Conservation (phyloP, 2,888 invertebrate species). For the Oasisia sp. region DNA sequence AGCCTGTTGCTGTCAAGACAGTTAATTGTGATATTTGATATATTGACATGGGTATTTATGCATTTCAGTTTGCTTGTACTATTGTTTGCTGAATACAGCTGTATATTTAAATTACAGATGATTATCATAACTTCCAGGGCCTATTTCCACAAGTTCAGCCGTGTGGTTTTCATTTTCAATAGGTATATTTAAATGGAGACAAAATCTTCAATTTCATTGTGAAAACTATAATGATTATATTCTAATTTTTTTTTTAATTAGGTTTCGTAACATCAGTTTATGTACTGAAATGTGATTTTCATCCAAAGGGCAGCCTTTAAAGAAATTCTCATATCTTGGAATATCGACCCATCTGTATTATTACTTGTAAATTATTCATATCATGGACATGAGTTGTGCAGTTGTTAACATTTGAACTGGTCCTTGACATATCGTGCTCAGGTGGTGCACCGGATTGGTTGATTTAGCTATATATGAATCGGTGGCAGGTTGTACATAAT, state of each 20-base stretch:
- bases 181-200: background rate
- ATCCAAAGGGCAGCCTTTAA: background rate
- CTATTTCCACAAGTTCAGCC: too few species aligned
- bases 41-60: background rate
- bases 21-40: background rate
- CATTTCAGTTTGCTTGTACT: background rate
- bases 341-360: background rate
- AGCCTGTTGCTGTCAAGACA: background rate
- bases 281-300: background rate
- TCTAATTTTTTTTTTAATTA: background rate
- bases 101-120: too few species aligned
- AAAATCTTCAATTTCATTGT: background rate
- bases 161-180: too few species aligned
- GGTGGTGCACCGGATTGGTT: background rate
- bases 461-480: background rate
- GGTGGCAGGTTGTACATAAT: too few species aligned
- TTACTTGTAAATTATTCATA: background rate
- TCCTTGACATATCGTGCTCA: background rate
- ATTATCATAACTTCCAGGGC: too few species aligned
- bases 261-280: background rate
- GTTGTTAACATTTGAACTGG: background rate
- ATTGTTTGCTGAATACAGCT: background rate
- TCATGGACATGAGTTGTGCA: background rate
- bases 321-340: background rate
- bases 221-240: background rate